These are phyloP conservation scores for Otolemur crassicaudatus DNA, from an alignment of 2,797 vertebrate species.

Conservation along the genomic window DNA sequence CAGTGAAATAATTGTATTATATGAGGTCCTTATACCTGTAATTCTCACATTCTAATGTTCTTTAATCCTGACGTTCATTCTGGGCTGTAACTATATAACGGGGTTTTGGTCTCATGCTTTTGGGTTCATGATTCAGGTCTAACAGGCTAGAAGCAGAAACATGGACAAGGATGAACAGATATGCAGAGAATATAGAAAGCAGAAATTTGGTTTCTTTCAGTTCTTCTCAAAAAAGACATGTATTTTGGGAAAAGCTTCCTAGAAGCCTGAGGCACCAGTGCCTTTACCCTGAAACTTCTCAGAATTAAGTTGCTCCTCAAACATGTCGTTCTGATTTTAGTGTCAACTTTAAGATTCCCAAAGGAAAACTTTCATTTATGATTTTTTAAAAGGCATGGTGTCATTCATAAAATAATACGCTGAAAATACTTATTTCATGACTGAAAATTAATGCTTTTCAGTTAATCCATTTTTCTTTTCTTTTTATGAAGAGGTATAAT, in stretches of 20 bases:
- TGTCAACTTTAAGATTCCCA: not conserved
- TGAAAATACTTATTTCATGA: not conserved
- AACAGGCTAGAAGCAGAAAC: conserved; percentile 1
- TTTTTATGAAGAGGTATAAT: conserved; percentile 31
- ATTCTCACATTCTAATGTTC: not conserved
- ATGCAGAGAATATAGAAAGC: not conserved
- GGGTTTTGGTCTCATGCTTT: not conserved
- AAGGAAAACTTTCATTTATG: not conserved
- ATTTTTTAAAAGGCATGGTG: conserved; percentile 14
- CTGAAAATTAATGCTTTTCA: conserved; percentile 23
- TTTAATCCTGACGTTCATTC: not conserved
- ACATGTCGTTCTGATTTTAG: not conserved
- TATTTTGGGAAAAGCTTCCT: conserved; percentile 34
- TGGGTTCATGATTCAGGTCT: conserved; percentile 14
- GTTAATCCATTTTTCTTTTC: conserved; percentile 44
- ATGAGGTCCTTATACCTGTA: not conserved
- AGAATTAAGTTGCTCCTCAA: conserved; percentile 28
- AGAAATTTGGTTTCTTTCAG: conserved; percentile 26
- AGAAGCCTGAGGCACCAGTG: not conserved
- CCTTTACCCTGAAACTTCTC: not conserved
- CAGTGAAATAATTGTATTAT: not conserved
- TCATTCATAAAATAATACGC: not conserved
- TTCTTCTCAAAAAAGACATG: not conserved
- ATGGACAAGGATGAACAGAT: not conserved
- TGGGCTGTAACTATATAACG: not conserved